A percentile compares a stretch with the other conserved stretches of the same genome.
Conservation (phyloP, 2,888 invertebrate genomes). For the Odontothrips loti region DNA sequence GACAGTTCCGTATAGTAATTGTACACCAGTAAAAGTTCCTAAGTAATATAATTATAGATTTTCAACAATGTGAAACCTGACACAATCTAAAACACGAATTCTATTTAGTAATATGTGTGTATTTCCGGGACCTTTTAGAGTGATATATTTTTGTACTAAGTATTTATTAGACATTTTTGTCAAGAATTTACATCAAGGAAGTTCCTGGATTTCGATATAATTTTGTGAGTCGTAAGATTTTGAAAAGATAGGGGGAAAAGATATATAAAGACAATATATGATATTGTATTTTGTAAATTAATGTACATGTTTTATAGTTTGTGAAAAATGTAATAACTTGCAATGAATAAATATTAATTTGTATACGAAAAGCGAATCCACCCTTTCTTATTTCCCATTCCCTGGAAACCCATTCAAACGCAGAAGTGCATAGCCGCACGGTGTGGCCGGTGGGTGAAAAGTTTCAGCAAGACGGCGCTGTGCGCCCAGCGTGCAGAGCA, state of each 20-base stretch:
- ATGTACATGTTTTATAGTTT: slow-evolving; percentile 21
- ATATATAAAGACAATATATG: not conserved
- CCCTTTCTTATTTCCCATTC: not conserved
- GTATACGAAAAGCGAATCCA: not conserved
- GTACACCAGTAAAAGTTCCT: slow-evolving; percentile 21
- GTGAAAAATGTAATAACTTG: slow-evolving; percentile 10
- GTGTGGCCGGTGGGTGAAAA: no score
- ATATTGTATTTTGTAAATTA: slow-evolving; percentile 20
- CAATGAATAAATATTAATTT: slow-evolving; percentile 11
- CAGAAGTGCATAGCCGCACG: not conserved
- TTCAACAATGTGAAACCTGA: not conserved
- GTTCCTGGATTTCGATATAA: not conserved
- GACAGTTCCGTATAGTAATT: not conserved
- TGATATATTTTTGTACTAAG: slow-evolving; percentile 17
- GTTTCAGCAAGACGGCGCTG: no score
- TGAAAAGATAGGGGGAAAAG: not conserved
- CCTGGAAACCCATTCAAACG: not conserved
- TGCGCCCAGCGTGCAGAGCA: no score
- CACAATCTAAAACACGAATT: not conserved
- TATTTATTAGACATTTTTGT: slow-evolving; percentile 10
- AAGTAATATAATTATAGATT: not conserved
- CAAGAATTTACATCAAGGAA: not conserved
- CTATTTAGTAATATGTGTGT: not conserved
- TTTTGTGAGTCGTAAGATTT: not conserved
- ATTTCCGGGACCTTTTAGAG: slow-evolving; percentile 11